A percentile compares a stretch with the other conserved stretches of the same genome.
Evolutionary conservation across 2,888 invertebrate genomes (phyloP).

Genomic region (Dioctria linearis): DNA sequence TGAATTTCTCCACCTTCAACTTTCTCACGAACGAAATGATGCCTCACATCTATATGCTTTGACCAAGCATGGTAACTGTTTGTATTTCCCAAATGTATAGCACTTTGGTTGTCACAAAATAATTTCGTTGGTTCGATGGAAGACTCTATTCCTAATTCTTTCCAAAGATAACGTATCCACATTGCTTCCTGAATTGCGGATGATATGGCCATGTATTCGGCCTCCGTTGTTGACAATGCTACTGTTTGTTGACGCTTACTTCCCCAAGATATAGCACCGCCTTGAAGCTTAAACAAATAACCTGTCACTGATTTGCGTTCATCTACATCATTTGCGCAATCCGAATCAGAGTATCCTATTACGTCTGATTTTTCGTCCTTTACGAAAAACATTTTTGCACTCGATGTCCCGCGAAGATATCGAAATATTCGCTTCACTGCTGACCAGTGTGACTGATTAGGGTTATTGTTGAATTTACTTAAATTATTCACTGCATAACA

Average conservation of each 20-base stretch:
- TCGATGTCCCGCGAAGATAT: too few relatives aligned
- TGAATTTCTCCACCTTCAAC: conserved; percentile 28
- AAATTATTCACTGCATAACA: too few relatives aligned
- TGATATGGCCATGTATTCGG: conserved; percentile 58
- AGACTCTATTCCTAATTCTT: conserved; percentile 22
- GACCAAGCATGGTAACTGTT: conserved; percentile 52
- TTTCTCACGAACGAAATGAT: conserved; percentile 50
- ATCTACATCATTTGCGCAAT: too few relatives aligned
- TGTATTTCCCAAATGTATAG: conserved; percentile 48
- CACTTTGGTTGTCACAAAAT: conserved; percentile 52
- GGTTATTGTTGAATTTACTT: too few relatives aligned
- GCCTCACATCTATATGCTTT: conserved; percentile 45
- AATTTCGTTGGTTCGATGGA: conserved; percentile 39
- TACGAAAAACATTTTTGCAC: too few relatives aligned
- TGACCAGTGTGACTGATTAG: too few relatives aligned
- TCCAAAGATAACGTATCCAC: conserved; percentile 37
- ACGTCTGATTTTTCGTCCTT: too few relatives aligned
- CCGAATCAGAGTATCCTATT: too few relatives aligned
- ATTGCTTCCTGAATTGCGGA: conserved; percentile 55
- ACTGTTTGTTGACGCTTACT: conserved; percentile 57
- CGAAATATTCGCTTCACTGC: too few relatives aligned
- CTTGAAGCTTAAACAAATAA: conserved; percentile 51
- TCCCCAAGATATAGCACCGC: conserved; percentile 56
- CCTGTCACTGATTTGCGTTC: too few relatives aligned
- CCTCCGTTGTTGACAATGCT: conserved; percentile 56